Conservation (phyloP, 1,140 invertebrate genomes). For the Leptopilina clavipes region DNA sequence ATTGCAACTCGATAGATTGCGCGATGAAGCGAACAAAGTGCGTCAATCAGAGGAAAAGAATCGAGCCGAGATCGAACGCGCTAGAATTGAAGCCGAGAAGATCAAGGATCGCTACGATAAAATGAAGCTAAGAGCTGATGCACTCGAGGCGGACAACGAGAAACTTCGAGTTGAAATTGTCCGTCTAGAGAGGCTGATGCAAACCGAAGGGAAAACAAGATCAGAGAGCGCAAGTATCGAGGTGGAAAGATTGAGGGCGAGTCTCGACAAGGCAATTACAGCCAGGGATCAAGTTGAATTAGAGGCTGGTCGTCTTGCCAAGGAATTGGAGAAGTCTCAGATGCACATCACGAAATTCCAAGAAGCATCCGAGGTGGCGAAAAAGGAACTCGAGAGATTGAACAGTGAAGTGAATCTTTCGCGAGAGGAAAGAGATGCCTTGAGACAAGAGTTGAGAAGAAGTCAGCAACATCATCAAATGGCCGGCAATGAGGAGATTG, state of each 20-base stretch:
- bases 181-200: conserved; percentile 81
- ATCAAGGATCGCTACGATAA: conserved; percentile 89
- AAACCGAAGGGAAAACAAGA: conserved; percentile 73
- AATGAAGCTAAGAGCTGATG: conserved; percentile 81
- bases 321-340: conserved; percentile 91
- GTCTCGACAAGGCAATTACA: conserved; percentile 88
- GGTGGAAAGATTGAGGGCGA: conserved; percentile 88
- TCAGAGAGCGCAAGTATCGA: conserved; percentile 79
- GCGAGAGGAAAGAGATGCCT: conserved; percentile 84
- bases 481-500: conserved; percentile 73
- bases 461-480: conserved; percentile 83
- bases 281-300: conserved; percentile 87
- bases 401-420: conserved; percentile 85
- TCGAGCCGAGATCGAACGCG: conserved; percentile 83
- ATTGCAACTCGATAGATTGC: conserved; percentile 86
- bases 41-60: conserved; percentile 84
- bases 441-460: conserved; percentile 81
- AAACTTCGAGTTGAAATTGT: conserved; percentile 82
- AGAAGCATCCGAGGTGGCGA: conserved; percentile 84
- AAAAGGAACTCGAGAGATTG: conserved; percentile 89
- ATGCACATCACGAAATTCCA: conserved; percentile 87
- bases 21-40: conserved; percentile 85
- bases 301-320: conserved; percentile 87
- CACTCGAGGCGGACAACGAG: conserved; percentile 84
- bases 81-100: conserved; percentile 90